Conservation (phyloP, 1,140 invertebrate species). For the Drosophila ogumai region DNA sequence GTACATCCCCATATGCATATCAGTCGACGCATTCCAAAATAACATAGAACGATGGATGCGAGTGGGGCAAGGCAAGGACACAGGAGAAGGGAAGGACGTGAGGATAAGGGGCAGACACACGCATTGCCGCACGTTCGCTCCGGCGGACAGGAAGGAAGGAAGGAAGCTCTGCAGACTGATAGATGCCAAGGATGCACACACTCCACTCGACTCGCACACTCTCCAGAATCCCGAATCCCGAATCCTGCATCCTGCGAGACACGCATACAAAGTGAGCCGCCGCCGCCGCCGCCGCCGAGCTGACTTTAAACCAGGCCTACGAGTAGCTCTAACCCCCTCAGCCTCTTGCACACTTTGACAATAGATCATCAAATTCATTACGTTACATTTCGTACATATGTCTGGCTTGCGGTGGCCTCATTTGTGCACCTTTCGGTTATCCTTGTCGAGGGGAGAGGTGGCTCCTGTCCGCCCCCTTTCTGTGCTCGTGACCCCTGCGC, state of each 20-base stretch:
- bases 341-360: slow-evolving; percentile 46
- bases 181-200: slow-evolving; percentile 75
- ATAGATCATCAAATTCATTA: slow-evolving; percentile 83
- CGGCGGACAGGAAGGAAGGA: slow-evolving; percentile 60
- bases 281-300: slow-evolving; percentile 54
- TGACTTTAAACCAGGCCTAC: slow-evolving; percentile 72
- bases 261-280: slow-evolving; percentile 73
- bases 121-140: slow-evolving; percentile 75
- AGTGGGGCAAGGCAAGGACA: background rate
- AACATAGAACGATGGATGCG: slow-evolving; percentile 49
- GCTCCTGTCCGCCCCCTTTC: background rate
- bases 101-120: slow-evolving; percentile 36
- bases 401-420: slow-evolving; percentile 54
- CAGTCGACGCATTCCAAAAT: slow-evolving; percentile 77
- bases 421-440: slow-evolving; percentile 27
- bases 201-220: slow-evolving; percentile 24
- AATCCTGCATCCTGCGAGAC: slow-evolving; percentile 41
- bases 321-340: background rate
- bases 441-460: too few relatives aligned
- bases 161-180: slow-evolving; percentile 81
- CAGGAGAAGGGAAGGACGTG: too few relatives aligned
- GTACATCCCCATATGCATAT: slow-evolving; percentile 72
- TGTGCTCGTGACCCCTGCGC: slow-evolving; percentile 65
- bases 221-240: slow-evolving; percentile 1
- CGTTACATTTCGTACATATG: slow-evolving; percentile 81